Base-by-base conservation (phyloP, 2,888 invertebrate genomes). In the Drosophila rubida region DNA sequence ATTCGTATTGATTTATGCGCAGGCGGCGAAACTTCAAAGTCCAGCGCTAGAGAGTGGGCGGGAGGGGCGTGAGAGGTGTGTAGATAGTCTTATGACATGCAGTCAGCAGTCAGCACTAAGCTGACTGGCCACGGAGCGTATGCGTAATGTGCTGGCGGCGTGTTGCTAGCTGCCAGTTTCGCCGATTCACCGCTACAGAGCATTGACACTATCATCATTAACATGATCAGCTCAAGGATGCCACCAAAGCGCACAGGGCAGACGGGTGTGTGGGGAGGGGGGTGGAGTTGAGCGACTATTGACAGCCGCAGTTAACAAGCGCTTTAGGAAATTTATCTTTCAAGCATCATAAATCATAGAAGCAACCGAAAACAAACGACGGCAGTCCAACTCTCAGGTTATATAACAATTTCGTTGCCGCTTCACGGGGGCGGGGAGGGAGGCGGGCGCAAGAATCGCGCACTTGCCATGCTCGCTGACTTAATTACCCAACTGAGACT, bases 301-400 rank as follows among this genome's bases (percentile, higher is more conserved):
- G 84, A 84, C 84, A 85, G 86, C 69, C 63, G 84, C 80, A 81
- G 82, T 81, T 87, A 85, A 77, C 83, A 69, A 81, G 72, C 75
- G 78, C 71, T 87, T 82, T 69, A 69, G 60, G 69, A 82, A 83
- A 82, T 74, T 87, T 84, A 84, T 84, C 83, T 85, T 85, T 87
- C 84, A 84, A 85, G 84, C 84, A 85, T 87, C 84, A 84, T 84
- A 84, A 84, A 84, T 87, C 84, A 87, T 66, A 58, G 41, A 59
- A 55, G 54, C 46, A 32, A 53, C 69, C 49, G 46, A 53, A 41
- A 39, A 13, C 25, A 37, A 39, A 25, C 16, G 13, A 13, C 51
- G 37, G 7, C n/a, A 41, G 35, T 41, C 25, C 27, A 16, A 22
- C 32, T 48, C 60, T 64, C 41, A 37, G 59, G 53, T 81, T 81